Evolutionary conservation across 2,797 vertebrate genomes (phyloP).

Genomic region (Argyrosomus regius): DNA sequence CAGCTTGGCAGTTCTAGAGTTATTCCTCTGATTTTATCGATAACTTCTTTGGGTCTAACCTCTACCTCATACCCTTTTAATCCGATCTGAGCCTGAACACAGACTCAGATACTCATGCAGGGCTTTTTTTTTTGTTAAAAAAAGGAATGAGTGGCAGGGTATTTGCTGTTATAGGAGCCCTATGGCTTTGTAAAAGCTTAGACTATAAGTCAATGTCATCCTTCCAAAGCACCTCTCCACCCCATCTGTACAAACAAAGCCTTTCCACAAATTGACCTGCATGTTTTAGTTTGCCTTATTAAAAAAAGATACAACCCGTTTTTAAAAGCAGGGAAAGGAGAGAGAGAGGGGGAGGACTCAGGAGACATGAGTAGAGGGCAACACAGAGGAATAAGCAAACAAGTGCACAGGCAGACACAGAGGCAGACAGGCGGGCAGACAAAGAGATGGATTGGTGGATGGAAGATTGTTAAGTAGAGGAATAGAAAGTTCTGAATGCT

Average conservation of each 20-base stretch:
- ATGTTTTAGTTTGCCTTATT: conserved; percentile 28
- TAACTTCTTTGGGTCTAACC: conserved; percentile 37
- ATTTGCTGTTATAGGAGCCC: conserved; percentile 25
- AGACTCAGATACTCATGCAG: conserved; percentile 23
- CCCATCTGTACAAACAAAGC: conserved; percentile 19
- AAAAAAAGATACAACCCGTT: conserved; percentile 29
- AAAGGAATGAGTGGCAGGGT: conserved; percentile 29
- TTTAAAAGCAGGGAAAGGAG: conserved; percentile 16
- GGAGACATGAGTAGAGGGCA: conserved; percentile 25
- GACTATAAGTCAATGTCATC: conserved; percentile 51
- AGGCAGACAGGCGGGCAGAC: conserved; percentile 52
- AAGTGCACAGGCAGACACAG: conserved; percentile 43
- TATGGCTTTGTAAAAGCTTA: conserved; percentile 48
- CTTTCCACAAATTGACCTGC: conserved; percentile 25
- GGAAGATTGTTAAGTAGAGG: conserved; percentile 69
- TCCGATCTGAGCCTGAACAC: conserved; percentile 26
- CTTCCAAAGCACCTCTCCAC: conserved; percentile 47
- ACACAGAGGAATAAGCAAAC: conserved; percentile 46
- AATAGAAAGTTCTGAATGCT: conserved; percentile 79
- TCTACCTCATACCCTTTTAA: conserved; percentile 49
- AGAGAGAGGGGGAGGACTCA: background rate
- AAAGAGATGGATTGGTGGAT: conserved; percentile 68
- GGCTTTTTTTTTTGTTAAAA: conserved; percentile 39
- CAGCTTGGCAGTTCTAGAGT: background rate
- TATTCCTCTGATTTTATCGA: conserved; percentile 21